Percentiles rank a stretch among this genome's conserved stretches.
Conservation (phyloP, 1,140 invertebrate genomes). For the Manduca sexta region DNA sequence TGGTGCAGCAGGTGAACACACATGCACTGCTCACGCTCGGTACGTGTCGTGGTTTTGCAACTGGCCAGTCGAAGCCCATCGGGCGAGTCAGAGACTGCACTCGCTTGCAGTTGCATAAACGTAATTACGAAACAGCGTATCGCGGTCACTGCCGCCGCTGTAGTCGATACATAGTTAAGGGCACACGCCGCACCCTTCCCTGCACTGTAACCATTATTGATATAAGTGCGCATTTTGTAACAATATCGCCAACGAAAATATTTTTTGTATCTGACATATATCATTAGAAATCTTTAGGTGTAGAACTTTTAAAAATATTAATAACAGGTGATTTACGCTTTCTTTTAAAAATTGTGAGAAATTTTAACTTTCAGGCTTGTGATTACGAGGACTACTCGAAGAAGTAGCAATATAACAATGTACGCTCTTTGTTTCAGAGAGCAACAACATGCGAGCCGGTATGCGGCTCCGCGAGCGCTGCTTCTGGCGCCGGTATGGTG, state of each 20-base stretch:
- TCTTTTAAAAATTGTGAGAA: no score
- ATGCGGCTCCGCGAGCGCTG: conserved; percentile 40
- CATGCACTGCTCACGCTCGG: conserved; percentile 5
- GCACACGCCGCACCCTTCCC: conserved; percentile 52
- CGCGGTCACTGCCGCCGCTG: conserved; percentile 64
- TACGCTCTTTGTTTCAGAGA: conserved; percentile 28
- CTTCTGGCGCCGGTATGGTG: conserved; percentile 39
- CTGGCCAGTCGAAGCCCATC: conserved; percentile 39
- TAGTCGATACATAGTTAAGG: conserved; percentile 45
- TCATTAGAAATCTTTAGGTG: no score
- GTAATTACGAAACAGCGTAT: conserved; percentile 55
- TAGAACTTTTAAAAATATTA: no score
- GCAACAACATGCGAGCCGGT: conserved; percentile 57
- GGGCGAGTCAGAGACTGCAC: conserved; percentile 46
- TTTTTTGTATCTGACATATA: no score
- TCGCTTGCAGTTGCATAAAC: conserved; percentile 62
- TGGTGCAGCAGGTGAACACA: not conserved
- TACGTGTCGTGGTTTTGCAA: conserved; percentile 51
- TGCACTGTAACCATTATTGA: not conserved
- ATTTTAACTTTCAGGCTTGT: no score
- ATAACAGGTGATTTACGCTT: no score
- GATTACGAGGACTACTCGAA: no score
- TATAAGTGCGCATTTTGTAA: no score
- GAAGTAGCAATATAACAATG: no score
- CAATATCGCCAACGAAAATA: no score